Evolutionary conservation across 2,113 vertebrate species (phyloP).

Genomic region (Sardina pilchardus): DNA sequence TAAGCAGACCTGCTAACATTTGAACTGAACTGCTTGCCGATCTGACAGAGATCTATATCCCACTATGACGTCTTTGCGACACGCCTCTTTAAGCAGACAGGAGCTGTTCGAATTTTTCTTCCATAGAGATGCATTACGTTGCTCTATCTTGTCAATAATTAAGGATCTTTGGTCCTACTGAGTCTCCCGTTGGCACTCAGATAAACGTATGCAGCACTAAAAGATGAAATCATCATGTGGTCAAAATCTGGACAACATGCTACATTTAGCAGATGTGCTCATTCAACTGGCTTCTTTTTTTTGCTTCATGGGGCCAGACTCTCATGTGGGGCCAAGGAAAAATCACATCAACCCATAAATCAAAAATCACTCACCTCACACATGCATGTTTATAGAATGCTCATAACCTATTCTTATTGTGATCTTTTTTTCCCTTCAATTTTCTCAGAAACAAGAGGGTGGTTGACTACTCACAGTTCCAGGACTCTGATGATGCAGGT

Average conservation of each 20-base stretch:
- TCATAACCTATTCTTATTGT: not conserved
- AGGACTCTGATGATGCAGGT: slow-evolving; percentile 93
- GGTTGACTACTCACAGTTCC: slow-evolving; percentile 98
- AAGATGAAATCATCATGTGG: not conserved
- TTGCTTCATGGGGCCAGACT: not conserved
- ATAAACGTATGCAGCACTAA: not conserved
- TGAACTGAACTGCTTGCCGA: too few relatives aligned
- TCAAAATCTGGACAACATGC: not conserved
- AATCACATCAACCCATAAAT: too few relatives aligned
- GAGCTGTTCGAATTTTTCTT: too few relatives aligned
- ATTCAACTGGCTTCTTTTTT: not conserved
- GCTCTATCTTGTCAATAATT: too few relatives aligned
- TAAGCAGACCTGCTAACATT: too few relatives aligned
- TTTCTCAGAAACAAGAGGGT: slow-evolving; percentile 93
- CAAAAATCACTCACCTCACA: too few relatives aligned
- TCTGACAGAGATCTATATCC: too few relatives aligned
- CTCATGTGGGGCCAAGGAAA: not conserved
- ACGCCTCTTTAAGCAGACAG: too few relatives aligned
- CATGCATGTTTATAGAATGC: not conserved
- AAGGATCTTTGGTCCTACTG: too few relatives aligned
- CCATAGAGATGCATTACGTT: too few relatives aligned
- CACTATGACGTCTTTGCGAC: too few relatives aligned
- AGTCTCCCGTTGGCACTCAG: too few relatives aligned
- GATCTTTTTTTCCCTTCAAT: not conserved
- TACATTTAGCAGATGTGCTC: not conserved